A percentile compares a stretch with the other conserved stretches of the same genome.
These are phyloP conservation scores for Tenthredo scrophulariae DNA, from an alignment of 2,888 invertebrate genomes.

Conservation along the genomic window DNA sequence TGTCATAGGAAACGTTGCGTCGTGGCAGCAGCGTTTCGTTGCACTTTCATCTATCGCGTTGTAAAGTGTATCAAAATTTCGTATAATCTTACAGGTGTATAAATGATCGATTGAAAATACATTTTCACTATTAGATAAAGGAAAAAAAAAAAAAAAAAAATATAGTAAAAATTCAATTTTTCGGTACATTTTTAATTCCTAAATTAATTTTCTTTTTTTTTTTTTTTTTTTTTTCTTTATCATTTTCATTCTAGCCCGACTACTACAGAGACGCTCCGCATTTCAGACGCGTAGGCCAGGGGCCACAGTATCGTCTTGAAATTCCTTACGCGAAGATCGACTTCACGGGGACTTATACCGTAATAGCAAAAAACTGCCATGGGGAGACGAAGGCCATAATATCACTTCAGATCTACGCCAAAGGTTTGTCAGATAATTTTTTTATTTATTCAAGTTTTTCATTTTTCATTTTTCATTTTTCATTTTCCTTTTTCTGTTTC, in stretches of 20 bases:
- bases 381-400: conserved; percentile 93
- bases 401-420: conserved; percentile 91
- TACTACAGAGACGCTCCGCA: conserved; percentile 93
- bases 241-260: conserved; percentile 84
- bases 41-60: not conserved
- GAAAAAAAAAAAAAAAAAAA: too few relatives aligned
- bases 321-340: conserved; percentile 93
- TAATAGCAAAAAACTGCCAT: conserved; percentile 90
- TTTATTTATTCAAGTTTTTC: not conserved
- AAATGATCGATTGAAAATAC: not conserved
- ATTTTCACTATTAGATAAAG: not conserved
- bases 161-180: not conserved
- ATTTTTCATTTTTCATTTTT: not conserved
- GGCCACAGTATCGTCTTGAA: conserved; percentile 90
- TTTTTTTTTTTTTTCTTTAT: not conserved
- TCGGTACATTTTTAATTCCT: not conserved
- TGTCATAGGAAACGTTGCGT: conserved; percentile 25
- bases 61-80: not conserved
- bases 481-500: not conserved
- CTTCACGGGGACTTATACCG: conserved; percentile 92
- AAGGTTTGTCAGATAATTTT: conserved; percentile 81
- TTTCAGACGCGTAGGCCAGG: conserved; percentile 87
- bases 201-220: not conserved
- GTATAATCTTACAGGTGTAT: too few relatives aligned
- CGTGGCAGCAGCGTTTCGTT: conserved; percentile 1